A percentile compares a stretch with the other conserved stretches of the same genome.
These are phyloP conservation scores for Microcebus murinus DNA, from an alignment of 2,113 vertebrate species.

Conservation along the genomic window DNA sequence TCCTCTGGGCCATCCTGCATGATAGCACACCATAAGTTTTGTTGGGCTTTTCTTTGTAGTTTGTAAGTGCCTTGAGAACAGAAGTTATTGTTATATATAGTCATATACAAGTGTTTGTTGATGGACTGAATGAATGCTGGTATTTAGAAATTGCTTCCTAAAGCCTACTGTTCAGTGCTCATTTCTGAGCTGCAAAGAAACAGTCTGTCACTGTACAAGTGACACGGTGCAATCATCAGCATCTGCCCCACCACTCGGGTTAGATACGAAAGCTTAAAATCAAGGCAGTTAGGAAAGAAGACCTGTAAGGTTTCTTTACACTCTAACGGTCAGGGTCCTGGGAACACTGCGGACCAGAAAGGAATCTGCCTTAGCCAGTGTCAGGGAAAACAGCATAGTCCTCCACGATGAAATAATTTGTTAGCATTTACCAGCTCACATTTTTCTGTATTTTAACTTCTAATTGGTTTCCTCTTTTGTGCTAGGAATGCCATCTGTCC, in stretches of 20 bases:
- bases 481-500: slow-evolving; percentile 78
- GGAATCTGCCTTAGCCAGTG: not conserved
- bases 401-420: slow-evolving; percentile 53
- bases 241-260: not conserved
- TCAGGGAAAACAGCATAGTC: not conserved
- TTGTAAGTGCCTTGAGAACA: not conserved
- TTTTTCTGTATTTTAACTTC: slow-evolving; percentile 70
- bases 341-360: not conserved
- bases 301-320: not conserved
- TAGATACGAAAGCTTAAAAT: not conserved
- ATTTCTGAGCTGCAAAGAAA: not conserved
- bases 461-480: slow-evolving; percentile 74
- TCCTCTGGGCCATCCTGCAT: not conserved
- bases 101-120: not conserved
- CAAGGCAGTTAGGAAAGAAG: not conserved
- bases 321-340: not conserved
- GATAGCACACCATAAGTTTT: not conserved
- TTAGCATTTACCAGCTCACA: slow-evolving; percentile 54
- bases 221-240: not conserved
- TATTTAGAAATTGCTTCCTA: not conserved
- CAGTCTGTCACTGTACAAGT: not conserved
- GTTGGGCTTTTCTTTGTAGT: not conserved
- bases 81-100: not conserved
- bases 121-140: not conserved
- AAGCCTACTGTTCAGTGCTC: not conserved